Base-by-base conservation (phyloP, 2,888 invertebrate species). In the Noctua janthe region DNA sequence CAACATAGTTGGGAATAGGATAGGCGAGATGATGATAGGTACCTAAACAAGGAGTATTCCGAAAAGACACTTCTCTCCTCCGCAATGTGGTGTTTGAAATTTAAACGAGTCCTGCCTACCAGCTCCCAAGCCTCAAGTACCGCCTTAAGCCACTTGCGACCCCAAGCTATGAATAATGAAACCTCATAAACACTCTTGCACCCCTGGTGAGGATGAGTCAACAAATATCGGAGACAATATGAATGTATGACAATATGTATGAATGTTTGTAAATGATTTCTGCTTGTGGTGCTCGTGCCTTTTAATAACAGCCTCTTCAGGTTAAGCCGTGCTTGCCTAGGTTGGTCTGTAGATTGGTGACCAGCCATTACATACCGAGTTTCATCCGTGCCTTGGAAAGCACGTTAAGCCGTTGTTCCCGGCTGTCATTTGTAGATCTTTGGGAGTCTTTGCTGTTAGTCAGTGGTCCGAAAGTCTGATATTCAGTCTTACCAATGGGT, bases 181-280 rank as follows among this genome's bases (percentile, higher is more conserved):
- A 94, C 90, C 93, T 89, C 93, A 93, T 94, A 92, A 94, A 93
- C 93, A 93, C 93, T 94, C 71, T 20, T 29, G 51, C 85, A 70
- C 81, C 79, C 85, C 76, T 78, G 29, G 72, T 66, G 78, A 69
- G 69, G 83, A 78, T 78, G 81, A 74, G 69, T 47, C 69, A 69
- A 69, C 69, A 69, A 69, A 69, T 47, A 69, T 47, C 43, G 3
- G n/a, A n/a, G 69, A n/a, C 69, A 69, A 69, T n/a, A 47, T 69
- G 47, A 15, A 47, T 47, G 69, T 69, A 47, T 69, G 69, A 47
- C 23, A n/a, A 69, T 47, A 15, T 43, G 43, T 67, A 67, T 67
- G 67, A 67, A 67, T 67, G 43, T 67, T 67, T 67, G 67, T 67
- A 23, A 23, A 43, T 67, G 43, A 67, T 43, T 67, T 23, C 67